These are phyloP conservation scores for Sinocyclocheilus anophthalmus DNA, from an alignment of 2,113 vertebrate species.

Conservation along the genomic window DNA sequence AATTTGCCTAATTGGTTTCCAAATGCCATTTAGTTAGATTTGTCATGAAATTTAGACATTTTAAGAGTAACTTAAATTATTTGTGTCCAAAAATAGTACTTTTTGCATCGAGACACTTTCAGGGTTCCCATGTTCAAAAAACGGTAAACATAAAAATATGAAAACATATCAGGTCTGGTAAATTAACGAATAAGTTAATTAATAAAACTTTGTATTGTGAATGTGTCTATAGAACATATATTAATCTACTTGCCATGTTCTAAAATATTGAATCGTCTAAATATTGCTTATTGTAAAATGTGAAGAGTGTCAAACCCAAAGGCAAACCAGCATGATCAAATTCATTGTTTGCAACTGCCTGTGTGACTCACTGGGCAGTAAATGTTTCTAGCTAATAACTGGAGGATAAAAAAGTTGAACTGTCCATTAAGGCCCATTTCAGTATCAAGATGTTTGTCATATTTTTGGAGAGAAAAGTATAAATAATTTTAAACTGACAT, in stretches of 20 bases:
- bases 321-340: background rate
- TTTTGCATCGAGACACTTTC: background rate
- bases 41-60: background rate
- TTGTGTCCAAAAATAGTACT: background rate
- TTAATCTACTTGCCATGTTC: background rate
- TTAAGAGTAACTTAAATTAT: background rate
- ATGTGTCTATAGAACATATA: background rate
- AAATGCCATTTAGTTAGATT: too few species aligned
- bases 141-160: background rate
- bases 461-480: background rate
- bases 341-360: too few species aligned
- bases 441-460: background rate
- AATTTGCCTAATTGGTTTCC: too few species aligned
- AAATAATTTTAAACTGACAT: background rate
- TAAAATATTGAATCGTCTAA: background rate
- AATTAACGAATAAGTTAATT: background rate
- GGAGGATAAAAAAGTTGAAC: background rate
- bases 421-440: background rate
- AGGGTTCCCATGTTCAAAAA: background rate
- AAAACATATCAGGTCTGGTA: background rate
- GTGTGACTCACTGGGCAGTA: too few species aligned
- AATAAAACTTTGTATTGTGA: too few species aligned
- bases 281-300: background rate
- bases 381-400: background rate
- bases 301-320: background rate